These are phyloP conservation scores for Athetis lepigone DNA, from an alignment of 2,888 invertebrate genomes.

Conservation along the genomic window DNA sequence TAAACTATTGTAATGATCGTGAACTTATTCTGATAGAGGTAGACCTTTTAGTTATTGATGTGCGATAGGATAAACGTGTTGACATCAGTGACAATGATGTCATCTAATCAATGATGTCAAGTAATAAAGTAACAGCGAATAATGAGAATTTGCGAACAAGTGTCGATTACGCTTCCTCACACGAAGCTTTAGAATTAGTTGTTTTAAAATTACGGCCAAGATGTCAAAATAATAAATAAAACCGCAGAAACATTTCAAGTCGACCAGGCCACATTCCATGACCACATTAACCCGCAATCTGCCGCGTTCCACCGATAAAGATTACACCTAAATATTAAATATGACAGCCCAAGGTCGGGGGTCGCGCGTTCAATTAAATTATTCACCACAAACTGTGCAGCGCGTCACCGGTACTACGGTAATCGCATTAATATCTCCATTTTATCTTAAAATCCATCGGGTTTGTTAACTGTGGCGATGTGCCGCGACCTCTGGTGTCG, in stretches of 20 bases:
- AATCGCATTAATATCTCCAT: slow-evolving; percentile 60
- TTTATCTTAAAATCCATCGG: slow-evolving; percentile 44
- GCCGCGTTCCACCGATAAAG: slow-evolving; percentile 16
- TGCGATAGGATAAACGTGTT: background rate
- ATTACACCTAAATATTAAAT: slow-evolving; percentile 48
- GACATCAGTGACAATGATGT: background rate
- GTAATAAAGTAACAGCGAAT: background rate
- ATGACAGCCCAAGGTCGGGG: slow-evolving; percentile 30
- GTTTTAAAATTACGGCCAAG: background rate
- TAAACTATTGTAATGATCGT: slow-evolving; percentile 5
- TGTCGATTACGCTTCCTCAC: background rate
- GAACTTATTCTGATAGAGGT: background rate
- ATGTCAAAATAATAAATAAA: slow-evolving; percentile 1
- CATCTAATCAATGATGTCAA: too few species aligned
- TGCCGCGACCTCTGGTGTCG: slow-evolving; percentile 37
- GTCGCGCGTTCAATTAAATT: slow-evolving; percentile 52
- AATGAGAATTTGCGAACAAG: background rate
- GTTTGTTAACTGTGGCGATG: slow-evolving; percentile 24
- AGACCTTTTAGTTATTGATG: background rate
- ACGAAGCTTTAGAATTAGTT: background rate
- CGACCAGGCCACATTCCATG: slow-evolving; percentile 11
- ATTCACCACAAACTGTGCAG: slow-evolving; percentile 32
- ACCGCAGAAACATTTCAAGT: slow-evolving; percentile 14
- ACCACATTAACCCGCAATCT: background rate
- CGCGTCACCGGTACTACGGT: slow-evolving; percentile 9